These are phyloP conservation scores for Heliothis virescens DNA, from an alignment of 1,140 invertebrate species.

Conservation along the genomic window DNA sequence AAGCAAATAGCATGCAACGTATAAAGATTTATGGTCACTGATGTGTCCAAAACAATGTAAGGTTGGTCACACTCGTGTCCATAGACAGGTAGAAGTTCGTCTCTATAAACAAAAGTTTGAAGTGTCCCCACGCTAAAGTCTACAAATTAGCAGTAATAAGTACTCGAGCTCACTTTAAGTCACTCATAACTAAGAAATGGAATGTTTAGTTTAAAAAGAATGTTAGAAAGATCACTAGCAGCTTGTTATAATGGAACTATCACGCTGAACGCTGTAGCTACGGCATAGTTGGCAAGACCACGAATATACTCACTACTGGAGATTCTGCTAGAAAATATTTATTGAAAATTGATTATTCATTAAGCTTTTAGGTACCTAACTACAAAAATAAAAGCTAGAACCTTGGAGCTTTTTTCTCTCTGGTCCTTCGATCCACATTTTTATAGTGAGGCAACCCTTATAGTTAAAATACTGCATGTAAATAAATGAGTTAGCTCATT, in stretches of 20 bases:
- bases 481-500: conserved; percentile 29
- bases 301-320: conserved; percentile 31
- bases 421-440: background rate
- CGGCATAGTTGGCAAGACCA: conserved; percentile 44
- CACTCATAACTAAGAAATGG: conserved; percentile 76
- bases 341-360: conserved; percentile 15
- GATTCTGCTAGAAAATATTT: conserved; percentile 26
- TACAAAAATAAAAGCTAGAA: conserved; percentile 12
- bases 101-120: conserved; percentile 1
- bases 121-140: conserved; percentile 33
- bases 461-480: conserved; percentile 44
- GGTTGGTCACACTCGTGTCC: too few relatives aligned
- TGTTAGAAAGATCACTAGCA: conserved; percentile 63
- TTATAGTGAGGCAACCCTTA: conserved; percentile 6
- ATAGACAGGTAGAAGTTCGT: background rate
- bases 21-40: too few relatives aligned
- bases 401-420: background rate
- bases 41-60: too few relatives aligned
- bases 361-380: conserved; percentile 17
- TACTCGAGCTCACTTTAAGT: conserved; percentile 85
- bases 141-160: conserved; percentile 68
- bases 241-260: conserved; percentile 23
- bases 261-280: conserved; percentile 7
- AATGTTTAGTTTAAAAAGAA: conserved; percentile 80
- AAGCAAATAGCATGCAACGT: too few relatives aligned